A percentile compares a stretch with the other conserved stretches of the same genome.
Conservation (phyloP, 2,888 invertebrate genomes). For the Polydrusus pterygomalis region DNA sequence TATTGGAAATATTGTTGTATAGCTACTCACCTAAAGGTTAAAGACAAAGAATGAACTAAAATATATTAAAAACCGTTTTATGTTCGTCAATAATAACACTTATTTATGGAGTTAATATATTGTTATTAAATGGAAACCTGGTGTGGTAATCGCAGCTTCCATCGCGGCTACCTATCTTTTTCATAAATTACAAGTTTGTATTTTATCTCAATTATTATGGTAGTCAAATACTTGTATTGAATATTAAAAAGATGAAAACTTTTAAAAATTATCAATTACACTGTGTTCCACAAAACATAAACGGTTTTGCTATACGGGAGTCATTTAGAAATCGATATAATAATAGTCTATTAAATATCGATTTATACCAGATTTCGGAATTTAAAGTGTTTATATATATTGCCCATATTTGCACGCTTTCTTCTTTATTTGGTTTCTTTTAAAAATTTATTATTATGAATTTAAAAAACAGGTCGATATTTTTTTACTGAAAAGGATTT, state of each 20-base stretch:
- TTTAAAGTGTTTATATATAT: conserved; percentile 34
- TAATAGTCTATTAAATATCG: conserved; percentile 34
- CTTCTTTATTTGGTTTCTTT: conserved; percentile 39
- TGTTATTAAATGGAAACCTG: conserved; percentile 50
- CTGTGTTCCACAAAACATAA: conserved; percentile 23
- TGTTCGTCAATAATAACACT: conserved; percentile 10
- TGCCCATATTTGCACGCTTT: conserved; percentile 34
- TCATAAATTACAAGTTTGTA: conserved; percentile 53
- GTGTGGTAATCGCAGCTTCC: conserved; percentile 44
- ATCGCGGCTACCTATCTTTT: conserved; percentile 40
- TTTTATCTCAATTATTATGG: conserved; percentile 44
- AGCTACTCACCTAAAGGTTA: too few species aligned
- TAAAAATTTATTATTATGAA: conserved; percentile 13
- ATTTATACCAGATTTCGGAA: conserved; percentile 41
- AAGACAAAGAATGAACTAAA: too few species aligned
- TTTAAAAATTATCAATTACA: conserved; percentile 34
- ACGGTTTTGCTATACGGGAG: conserved; percentile 26
- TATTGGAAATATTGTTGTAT: too few species aligned
- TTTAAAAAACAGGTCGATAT: conserved; percentile 10
- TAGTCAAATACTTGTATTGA: conserved; percentile 54
- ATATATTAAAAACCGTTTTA: conserved; percentile 13
- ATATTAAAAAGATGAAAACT: conserved; percentile 51
- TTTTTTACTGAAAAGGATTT: conserved; percentile 22
- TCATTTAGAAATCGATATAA: conserved; percentile 49
- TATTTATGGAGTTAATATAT: conserved; percentile 30